A percentile compares a stretch with the other conserved stretches of the same genome.
Conservation (phyloP, 1,140 invertebrate genomes). For the Limonius californicus region DNA sequence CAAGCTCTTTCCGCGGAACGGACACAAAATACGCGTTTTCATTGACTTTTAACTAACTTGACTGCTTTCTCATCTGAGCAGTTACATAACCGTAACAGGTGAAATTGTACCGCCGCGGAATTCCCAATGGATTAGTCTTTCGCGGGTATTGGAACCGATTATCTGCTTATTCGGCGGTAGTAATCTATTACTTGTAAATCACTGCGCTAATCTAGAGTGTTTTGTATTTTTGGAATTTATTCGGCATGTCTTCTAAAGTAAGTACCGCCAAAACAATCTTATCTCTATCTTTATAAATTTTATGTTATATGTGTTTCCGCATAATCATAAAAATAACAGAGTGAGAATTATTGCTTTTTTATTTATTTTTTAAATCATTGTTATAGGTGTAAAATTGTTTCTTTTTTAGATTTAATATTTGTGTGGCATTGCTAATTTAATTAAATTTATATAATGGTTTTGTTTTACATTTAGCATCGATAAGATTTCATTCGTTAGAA, state of each 20-base stretch:
- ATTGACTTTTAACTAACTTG: background rate
- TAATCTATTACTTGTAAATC: background rate
- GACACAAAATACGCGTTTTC: conserved; percentile 1
- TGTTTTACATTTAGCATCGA: too few species aligned
- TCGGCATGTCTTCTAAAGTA: background rate
- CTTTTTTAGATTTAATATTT: too few species aligned
- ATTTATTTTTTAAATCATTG: too few species aligned
- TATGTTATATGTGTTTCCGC: too few species aligned
- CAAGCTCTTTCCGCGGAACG: conserved; percentile 14
- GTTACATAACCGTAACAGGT: conserved; percentile 5
- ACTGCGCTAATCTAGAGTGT: background rate
- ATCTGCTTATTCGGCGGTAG: background rate
- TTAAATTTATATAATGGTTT: too few species aligned
- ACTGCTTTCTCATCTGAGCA: background rate
- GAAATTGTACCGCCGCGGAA: background rate
- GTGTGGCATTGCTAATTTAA: too few species aligned
- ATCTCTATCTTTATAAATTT: too few species aligned
- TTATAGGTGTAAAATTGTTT: too few species aligned
- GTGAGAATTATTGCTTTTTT: too few species aligned
- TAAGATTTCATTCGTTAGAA: too few species aligned
- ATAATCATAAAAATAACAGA: too few species aligned
- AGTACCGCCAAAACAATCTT: background rate
- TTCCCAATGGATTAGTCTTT: background rate
- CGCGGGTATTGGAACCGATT: background rate
- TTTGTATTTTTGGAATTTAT: too few species aligned